These are phyloP conservation scores for Megalops atlanticus DNA, from an alignment of 2,113 vertebrate species.

Conservation along the genomic window DNA sequence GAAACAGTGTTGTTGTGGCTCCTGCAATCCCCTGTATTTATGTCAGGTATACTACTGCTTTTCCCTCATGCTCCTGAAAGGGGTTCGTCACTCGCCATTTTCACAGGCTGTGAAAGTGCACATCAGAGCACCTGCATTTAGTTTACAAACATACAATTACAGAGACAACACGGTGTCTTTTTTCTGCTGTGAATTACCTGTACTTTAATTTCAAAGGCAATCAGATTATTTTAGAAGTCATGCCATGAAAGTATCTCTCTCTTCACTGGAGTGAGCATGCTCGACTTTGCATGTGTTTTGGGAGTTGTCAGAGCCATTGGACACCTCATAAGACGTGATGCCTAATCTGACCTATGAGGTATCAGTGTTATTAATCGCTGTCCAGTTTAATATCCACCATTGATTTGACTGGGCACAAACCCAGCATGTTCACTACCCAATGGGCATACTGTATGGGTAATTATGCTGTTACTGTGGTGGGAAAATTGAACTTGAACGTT, in stretches of 20 bases:
- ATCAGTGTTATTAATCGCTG: no score
- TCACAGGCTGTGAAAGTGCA: neutral
- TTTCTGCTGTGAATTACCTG: neutral
- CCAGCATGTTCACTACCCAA: no score
- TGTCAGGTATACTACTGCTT: neutral
- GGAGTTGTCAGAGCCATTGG: neutral
- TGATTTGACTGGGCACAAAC: no score
- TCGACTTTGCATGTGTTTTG: neutral
- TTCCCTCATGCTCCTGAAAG: neutral
- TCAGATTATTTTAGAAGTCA: neutral
- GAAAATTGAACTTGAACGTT: no score
- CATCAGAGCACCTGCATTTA: neutral
- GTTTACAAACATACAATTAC: neutral
- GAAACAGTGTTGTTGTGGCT: neutral
- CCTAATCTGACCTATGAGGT: no score
- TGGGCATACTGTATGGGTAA: no score
- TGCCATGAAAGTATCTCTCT: neutral
- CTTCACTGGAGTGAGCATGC: neutral
- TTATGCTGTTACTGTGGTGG: no score
- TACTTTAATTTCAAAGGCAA: neutral
- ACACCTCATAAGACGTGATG: neutral
- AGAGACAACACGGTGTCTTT: no score
- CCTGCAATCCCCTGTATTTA: neutral
- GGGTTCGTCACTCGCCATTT: neutral
- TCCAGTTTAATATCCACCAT: no score